Base-by-base conservation (phyloP, 2,888 invertebrate genomes). In the Xestobium rufovillosum region DNA sequence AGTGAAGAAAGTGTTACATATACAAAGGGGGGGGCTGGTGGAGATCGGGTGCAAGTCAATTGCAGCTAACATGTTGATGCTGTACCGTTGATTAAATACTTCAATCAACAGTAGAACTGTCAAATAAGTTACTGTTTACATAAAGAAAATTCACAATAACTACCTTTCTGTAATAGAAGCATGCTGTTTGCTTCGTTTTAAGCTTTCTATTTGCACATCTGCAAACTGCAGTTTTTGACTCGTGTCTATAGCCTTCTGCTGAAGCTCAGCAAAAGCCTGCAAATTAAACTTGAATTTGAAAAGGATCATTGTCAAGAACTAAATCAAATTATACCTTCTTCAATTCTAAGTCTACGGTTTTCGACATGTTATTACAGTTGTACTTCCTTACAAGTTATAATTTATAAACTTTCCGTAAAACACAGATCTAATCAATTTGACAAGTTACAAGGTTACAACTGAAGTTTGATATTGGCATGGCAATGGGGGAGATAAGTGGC, bases 161-260 rank as follows among this genome's bases (percentile, higher is more conserved):
- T 6, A 78, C 58, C 73, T 70, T 52, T 80, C 75, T 23, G 88
- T 89, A 33, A 86, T 67, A 44, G 77, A 73, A 37, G 83, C 76
- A 57, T 81, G 82, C 44, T 78, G 75, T 51, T 82, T 77, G 33
- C 72, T 71, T 41, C 80, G 70, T 52, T 76, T 78, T 29, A 84
- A 61, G 9, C 73, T 72, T 27, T 80, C 79, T 44, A 87, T 81
- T 67, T 89, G 85, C 2, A 80, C 64, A 60, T 89, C 86, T 4
- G 87, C 79, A 38, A 86, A 63, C 54, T 81, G 77, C 41, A 90
- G 69, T 66, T 88, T 86, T 59, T 85, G 83, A 45, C 75, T 76
- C 1, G 88, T 86, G 53, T 84, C 83, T 14, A 84, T 70, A 75
- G 84, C 80, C 67, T 88, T 88, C 8, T 76, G 71, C 59, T 89